Base-by-base conservation (phyloP, 2,888 invertebrate species). In the Endotricha flammealis region DNA sequence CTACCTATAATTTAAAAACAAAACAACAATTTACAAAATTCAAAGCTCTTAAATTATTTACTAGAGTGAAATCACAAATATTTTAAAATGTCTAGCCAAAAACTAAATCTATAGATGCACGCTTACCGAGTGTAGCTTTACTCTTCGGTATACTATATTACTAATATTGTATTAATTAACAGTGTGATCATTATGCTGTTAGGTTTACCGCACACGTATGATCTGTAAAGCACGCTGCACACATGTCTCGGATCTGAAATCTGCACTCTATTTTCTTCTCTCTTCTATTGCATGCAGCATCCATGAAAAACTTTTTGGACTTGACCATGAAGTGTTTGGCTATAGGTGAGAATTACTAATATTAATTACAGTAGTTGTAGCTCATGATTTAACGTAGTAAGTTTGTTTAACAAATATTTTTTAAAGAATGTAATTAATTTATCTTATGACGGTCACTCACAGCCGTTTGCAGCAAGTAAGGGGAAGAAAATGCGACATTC, bases 251-350 rank as follows among this genome's bases (percentile, higher is more conserved):
- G 42, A 39, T 49, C 48, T 64, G 53, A 64, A 60, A 64, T 70
- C 64, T 73, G 83, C 86, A 83, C 86, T 81, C 80, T 85, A 80
- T 80, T 64, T n/a, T 74, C 67, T 75, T 70, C 77, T 76, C 48
- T 80, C 76, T 82, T 83, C 75, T 75, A 79, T 89, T 90, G 91
- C 91, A 92, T 91, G 92, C 92, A 93, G 93, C 92, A 90, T 92
- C 82, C 91, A 91, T 87, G 92, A 93, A 81, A 91, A 92, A 86
- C 90, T 93, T 63, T 93, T 93, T 89, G 92, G 92, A 90, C 90
- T 93, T 85, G 91, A 91, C 75, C 91, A 91, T 88, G 92, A 92
- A 80, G 91, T 91, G 61, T 92, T 90, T 89, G 91, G 90, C 83
- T 90, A 88, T 89, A 90, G 91, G 91, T 91, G 74, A 87, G 83